A percentile compares a stretch with the other conserved stretches of the same genome.
Evolutionary conservation across 2,888 invertebrate genomes (phyloP).

Genomic region (Lampropteryx suffumata): DNA sequence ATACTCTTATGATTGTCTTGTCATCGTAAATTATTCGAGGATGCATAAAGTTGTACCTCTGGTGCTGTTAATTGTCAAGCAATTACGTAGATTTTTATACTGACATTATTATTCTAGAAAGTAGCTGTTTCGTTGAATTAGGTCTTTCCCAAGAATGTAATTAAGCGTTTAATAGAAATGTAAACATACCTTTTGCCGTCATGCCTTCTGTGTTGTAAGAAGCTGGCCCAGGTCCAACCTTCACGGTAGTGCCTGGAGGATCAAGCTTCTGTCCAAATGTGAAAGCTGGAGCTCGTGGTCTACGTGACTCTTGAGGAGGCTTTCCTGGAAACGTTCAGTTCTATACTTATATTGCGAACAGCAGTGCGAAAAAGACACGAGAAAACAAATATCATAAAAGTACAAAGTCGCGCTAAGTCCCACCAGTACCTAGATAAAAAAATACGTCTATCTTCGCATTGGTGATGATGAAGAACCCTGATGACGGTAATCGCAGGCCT

Average conservation of each 20-base stretch:
- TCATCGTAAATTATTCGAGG: neutral
- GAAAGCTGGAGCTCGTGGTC: constrained; percentile 90
- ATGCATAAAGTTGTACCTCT: neutral
- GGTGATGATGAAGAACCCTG: too few species aligned
- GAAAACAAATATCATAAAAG: too few species aligned
- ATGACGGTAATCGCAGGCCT: too few species aligned
- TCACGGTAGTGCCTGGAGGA: constrained; percentile 73
- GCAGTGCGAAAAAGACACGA: too few species aligned
- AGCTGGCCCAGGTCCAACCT: constrained; percentile 93
- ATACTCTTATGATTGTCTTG: too few species aligned
- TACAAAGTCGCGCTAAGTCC: too few species aligned
- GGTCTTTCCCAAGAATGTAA: neutral
- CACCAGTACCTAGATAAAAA: too few species aligned
- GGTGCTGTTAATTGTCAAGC: neutral
- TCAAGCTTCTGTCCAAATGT: constrained; percentile 89
- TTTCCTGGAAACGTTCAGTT: constrained; percentile 80
- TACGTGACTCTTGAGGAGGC: constrained; percentile 89
- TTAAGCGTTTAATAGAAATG: neutral
- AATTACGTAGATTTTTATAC: neutral
- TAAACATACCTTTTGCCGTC: constrained; percentile 88
- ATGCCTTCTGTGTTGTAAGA: constrained; percentile 94
- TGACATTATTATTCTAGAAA: neutral
- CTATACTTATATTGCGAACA: too few species aligned
- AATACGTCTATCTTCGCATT: too few species aligned
- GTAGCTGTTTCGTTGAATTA: neutral